Conservation (phyloP, 2,797 vertebrate genomes). For the Chelon labrosus region DNA sequence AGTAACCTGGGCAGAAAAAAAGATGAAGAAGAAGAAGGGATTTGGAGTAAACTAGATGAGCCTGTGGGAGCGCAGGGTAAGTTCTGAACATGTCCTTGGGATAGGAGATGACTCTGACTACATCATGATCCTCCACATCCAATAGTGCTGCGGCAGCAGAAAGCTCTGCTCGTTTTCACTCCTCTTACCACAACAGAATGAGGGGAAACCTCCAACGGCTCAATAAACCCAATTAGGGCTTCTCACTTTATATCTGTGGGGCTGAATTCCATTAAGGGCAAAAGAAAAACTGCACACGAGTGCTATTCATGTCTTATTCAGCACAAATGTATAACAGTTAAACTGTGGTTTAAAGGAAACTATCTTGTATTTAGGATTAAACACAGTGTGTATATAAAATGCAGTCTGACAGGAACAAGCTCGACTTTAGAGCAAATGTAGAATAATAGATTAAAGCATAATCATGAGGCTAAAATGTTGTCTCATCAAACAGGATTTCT, state of each 20-base stretch:
- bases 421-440: background rate
- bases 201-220: constrained; percentile 50
- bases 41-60: constrained; percentile 20
- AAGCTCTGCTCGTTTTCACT: constrained; percentile 45
- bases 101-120: constrained; percentile 58
- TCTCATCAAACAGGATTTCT: constrained; percentile 10
- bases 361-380: constrained; percentile 16
- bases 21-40: constrained; percentile 6
- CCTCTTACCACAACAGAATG: constrained; percentile 34
- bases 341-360: constrained; percentile 22
- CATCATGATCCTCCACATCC: constrained; percentile 63
- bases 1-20: background rate
- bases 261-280: constrained; percentile 52
- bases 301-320: constrained; percentile 36
- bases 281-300: constrained; percentile 41
- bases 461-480: background rate
- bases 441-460: constrained; percentile 5
- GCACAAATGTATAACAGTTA: constrained; percentile 36
- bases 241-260: constrained; percentile 50
- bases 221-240: constrained; percentile 44
- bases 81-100: constrained; percentile 66
- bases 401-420: background rate
- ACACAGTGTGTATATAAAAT: constrained; percentile 14
- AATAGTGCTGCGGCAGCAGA: constrained; percentile 62
- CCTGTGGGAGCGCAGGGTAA: constrained; percentile 37